These are phyloP conservation scores for Saccopteryx leptura DNA, from an alignment of 2,113 vertebrate species.

Conservation along the genomic window DNA sequence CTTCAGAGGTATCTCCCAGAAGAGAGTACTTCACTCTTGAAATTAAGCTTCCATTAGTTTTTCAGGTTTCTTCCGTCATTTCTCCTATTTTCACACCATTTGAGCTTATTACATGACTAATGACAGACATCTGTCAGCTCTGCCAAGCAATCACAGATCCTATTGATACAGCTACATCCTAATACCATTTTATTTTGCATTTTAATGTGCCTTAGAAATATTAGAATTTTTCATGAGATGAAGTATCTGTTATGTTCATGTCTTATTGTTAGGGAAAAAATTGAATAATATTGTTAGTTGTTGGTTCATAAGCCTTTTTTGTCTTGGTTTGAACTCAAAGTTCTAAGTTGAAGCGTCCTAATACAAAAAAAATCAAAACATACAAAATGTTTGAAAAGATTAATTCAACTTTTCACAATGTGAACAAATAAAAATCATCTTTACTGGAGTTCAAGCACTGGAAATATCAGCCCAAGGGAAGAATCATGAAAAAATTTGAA, in stretches of 20 bases:
- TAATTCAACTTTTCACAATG: slow-evolving; percentile 53
- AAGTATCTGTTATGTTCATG: background rate
- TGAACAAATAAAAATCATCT: slow-evolving; percentile 54
- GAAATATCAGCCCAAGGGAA: slow-evolving; percentile 69
- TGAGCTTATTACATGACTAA: background rate
- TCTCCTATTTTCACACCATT: background rate
- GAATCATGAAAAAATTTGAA: slow-evolving; percentile 33
- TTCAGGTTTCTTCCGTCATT: background rate
- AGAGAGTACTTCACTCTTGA: background rate
- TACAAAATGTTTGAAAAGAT: slow-evolving; percentile 54
- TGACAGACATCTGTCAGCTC: background rate
- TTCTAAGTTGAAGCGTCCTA: slow-evolving; percentile 47
- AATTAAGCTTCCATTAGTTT: background rate
- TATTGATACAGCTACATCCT: background rate
- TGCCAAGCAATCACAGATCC: background rate
- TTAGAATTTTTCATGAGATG: slow-evolving; percentile 28
- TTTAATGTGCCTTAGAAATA: slow-evolving; percentile 22
- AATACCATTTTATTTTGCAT: background rate
- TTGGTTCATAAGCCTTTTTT: background rate
- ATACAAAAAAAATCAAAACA: slow-evolving; percentile 56
- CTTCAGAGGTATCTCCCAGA: background rate
- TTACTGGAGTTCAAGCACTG: slow-evolving; percentile 50
- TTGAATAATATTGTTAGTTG: background rate
- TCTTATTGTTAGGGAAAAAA: background rate
- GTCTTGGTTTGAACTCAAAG: slow-evolving; percentile 44